phyloP scores from a whole-genome alignment of 2,888 invertebrate genomes.

The Marasmarcha lunaedactyla region DNA sequence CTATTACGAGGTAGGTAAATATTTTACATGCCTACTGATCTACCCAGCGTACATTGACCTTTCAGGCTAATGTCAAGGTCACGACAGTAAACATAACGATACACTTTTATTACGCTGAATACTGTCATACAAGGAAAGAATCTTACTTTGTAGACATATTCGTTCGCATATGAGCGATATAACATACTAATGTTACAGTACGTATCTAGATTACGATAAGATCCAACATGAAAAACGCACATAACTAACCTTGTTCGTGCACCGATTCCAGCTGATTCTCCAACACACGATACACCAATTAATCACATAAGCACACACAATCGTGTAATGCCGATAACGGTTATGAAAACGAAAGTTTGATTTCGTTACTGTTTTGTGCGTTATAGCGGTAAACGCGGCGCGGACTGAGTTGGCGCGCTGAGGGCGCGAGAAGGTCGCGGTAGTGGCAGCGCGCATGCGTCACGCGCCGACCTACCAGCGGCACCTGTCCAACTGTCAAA shows the following conservation, averaged over 20 bases:
- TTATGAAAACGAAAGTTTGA: constrained; percentile 34
- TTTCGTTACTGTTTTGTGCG: constrained; percentile 33
- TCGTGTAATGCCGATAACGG: constrained; percentile 17
- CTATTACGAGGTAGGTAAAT: too few relatives aligned
- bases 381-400: constrained; percentile 39
- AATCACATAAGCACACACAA: constrained; percentile 32
- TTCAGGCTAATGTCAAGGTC: constrained; percentile 23
- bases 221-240: too few relatives aligned
- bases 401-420: constrained; percentile 34
- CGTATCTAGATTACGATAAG: too few relatives aligned
- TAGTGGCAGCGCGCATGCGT: constrained; percentile 47
- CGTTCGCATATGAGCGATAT: too few relatives aligned
- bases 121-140: too few relatives aligned
- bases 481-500: constrained; percentile 26
- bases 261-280: too few relatives aligned
- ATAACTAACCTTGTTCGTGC: too few relatives aligned
- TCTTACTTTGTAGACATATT: too few relatives aligned
- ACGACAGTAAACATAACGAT: constrained; percentile 5
- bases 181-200: too few relatives aligned
- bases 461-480: constrained; percentile 28
- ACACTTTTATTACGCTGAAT: too few relatives aligned
- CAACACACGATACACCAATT: too few relatives aligned
- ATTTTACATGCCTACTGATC: too few relatives aligned
- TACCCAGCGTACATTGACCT: constrained; percentile 21
- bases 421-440: constrained; percentile 61